Percentiles rank a stretch among this genome's conserved stretches.
Evolutionary conservation across 2,113 vertebrate genomes (phyloP).

Genomic region (Mustela lutreola): DNA sequence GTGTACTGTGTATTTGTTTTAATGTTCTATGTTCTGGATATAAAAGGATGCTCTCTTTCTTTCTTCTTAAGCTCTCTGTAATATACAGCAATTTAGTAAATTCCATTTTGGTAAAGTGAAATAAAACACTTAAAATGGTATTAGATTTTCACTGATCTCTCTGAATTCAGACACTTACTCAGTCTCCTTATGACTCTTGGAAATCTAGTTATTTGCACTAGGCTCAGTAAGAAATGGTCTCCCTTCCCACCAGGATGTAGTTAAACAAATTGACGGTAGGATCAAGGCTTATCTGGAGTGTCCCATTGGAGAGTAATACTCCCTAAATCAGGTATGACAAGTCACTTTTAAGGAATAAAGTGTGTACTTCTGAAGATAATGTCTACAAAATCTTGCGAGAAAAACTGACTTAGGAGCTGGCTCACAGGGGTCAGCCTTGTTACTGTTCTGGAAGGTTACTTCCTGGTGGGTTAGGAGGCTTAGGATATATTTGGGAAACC

Average conservation of each 20-base stretch:
- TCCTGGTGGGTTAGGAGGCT: not conserved
- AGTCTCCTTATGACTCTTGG: not conserved
- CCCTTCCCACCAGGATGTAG: not conserved
- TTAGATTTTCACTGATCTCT: not conserved
- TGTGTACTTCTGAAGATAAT: not conserved
- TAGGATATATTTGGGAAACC: not conserved
- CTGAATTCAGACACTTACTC: not conserved
- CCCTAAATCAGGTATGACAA: not conserved
- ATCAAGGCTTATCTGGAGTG: not conserved
- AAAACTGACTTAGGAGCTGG: not conserved
- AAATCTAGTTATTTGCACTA: not conserved
- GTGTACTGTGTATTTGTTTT: not conserved
- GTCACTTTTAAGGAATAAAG: not conserved
- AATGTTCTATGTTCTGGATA: not conserved
- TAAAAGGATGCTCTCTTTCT: not conserved
- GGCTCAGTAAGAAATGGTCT: not conserved
- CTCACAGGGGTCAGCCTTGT: not conserved
- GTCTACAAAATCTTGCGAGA: not conserved
- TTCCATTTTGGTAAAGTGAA: not conserved
- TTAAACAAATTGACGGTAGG: not conserved
- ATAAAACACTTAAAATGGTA: not conserved
- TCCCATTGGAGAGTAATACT: not conserved
- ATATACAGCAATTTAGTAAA: not conserved
- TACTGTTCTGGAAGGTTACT: not conserved
- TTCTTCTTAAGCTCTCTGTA: not conserved